A percentile compares a stretch with the other conserved stretches of the same genome.
These are phyloP conservation scores for Platysternon megacephalum DNA, from an alignment of 2,113 vertebrate species.

Conservation along the genomic window DNA sequence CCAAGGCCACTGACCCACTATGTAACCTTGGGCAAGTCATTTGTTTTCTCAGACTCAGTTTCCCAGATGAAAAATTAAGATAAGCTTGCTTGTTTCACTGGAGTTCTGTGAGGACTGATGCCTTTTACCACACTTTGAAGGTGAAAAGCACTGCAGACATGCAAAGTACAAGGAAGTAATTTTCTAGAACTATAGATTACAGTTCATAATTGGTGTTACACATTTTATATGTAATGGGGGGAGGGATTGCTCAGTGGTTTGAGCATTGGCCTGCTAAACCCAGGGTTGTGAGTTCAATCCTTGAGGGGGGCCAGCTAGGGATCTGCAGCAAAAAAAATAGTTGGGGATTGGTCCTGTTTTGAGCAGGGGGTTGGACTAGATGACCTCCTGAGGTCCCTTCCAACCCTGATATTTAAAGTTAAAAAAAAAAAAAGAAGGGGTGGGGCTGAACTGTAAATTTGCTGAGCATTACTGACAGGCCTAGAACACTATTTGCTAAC, in stretches of 20 bases:
- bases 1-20: background rate
- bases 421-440: too few species aligned
- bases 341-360: too few species aligned
- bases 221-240: background rate
- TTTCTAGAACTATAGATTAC: background rate
- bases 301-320: too few species aligned
- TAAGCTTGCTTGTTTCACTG: fast-evolving
- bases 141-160: background rate
- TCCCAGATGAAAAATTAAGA: background rate
- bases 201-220: background rate
- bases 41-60: background rate
- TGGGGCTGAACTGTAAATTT: background rate
- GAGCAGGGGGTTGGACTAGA: too few species aligned
- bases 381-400: too few species aligned
- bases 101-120: background rate
- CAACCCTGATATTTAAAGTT: too few species aligned
- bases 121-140: background rate
- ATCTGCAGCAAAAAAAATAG: too few species aligned
- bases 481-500: background rate
- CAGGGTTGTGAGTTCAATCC: too few species aligned
- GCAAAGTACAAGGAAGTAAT: background rate
- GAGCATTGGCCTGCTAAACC: too few species aligned
- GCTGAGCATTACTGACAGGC: background rate
- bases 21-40: background rate
- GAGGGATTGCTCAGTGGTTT: too few species aligned